Base-by-base conservation (phyloP, 1,140 invertebrate species). In the Reticulitermes speratus region DNA sequence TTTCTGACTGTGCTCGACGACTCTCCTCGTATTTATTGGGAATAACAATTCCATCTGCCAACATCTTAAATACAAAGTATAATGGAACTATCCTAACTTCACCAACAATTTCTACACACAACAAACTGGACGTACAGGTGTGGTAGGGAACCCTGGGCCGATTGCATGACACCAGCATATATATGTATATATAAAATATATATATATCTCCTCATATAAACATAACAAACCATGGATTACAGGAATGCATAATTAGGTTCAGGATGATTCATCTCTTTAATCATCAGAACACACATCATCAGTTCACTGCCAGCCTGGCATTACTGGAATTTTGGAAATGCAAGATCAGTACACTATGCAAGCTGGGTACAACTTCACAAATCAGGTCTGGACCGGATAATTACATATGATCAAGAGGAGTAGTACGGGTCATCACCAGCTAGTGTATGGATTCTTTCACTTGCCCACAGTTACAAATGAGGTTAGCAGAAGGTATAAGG, bases 271-370 rank as follows among this genome's bases (percentile, higher is more conserved):
- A 75, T 25, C 65, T n/a, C 9, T 75, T 75, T 75, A 75, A 75
- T 75, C 65, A 75, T 75, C 65, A 75, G n/a, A 75, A 75, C n/a
- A 75, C 52, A 55, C 19, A 55, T 1, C 7, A 75, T 75, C 65
- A 75, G 65, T 75, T 75, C 65, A 75, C 65, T 84, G 30, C 83
- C 83, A 45, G 45, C 52, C 83, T 30, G 83, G 83, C 83, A 59
- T 48, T 25, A 52, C 23, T 52, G 45, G 83, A 84, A 84, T 52
- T 84, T 84, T 84, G 83, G 44, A 84, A 84, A 55, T 55, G 45
- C 16, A 52, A n/a, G 21, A 44, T 44, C 21, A 44, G 45, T 48
- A 44, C 12, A 44, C 44, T 44, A 48, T 84, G 45, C 30, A 84
- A 84, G 32, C 30, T 44, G 44, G 83, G 44, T 32, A 32, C 11